A percentile compares a stretch with the other conserved stretches of the same genome.
Conservation (phyloP, 1,140 invertebrate species). For the Pectinophora gossypiella region DNA sequence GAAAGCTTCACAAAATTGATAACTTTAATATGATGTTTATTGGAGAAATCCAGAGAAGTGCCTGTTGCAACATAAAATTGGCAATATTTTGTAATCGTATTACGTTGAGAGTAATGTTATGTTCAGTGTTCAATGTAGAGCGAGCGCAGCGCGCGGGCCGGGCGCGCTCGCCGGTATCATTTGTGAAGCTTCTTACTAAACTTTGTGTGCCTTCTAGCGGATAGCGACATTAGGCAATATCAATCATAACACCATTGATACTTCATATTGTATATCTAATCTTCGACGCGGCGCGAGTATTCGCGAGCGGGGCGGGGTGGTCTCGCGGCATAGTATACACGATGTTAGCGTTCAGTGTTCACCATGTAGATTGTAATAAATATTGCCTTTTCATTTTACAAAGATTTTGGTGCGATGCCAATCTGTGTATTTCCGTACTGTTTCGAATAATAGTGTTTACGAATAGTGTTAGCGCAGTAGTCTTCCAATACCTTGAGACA, state of each 20-base stretch:
- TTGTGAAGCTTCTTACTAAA: slow-evolving; percentile 72
- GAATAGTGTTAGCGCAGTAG: slow-evolving; percentile 70
- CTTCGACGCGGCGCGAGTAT: slow-evolving; percentile 20
- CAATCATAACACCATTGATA: slow-evolving; percentile 47
- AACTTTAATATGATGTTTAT: slow-evolving; percentile 72
- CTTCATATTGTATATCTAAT: slow-evolving; percentile 30
- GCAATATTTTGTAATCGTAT: slow-evolving; percentile 72
- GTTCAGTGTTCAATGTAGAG: slow-evolving; percentile 48
- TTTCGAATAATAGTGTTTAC: slow-evolving; percentile 59
- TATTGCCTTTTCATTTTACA: slow-evolving; percentile 20
- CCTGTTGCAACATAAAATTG: slow-evolving; percentile 73
- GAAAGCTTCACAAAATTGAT: slow-evolving; percentile 66
- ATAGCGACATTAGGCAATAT: slow-evolving; percentile 67
- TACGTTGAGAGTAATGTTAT: slow-evolving; percentile 53
- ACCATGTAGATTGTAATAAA: no score
- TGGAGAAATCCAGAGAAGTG: slow-evolving; percentile 74
- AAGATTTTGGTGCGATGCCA: slow-evolving; percentile 14
- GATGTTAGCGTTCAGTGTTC: not conserved
- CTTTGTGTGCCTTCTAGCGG: slow-evolving; percentile 74
- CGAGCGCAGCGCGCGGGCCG: slow-evolving; percentile 8
- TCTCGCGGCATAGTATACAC: not conserved
- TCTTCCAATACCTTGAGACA: slow-evolving; percentile 70
- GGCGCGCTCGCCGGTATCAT: slow-evolving; percentile 30
- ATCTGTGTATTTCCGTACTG: slow-evolving; percentile 22
- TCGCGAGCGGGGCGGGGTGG: slow-evolving; percentile 5